phyloP scores from a whole-genome alignment of 2,888 invertebrate species.

The Hartigia nigra region DNA sequence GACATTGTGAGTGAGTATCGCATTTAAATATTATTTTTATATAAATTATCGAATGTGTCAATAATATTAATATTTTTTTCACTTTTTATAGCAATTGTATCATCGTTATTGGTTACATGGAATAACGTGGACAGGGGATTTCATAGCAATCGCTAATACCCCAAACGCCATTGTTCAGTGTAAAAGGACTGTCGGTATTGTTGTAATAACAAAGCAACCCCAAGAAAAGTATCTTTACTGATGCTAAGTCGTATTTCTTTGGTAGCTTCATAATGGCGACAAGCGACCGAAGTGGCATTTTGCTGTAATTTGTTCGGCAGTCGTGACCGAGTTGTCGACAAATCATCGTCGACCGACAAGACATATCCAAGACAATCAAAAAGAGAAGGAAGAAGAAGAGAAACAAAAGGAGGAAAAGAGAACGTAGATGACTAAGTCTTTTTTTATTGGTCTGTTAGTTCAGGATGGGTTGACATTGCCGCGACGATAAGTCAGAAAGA shows the following conservation, averaged over 20 bases:
- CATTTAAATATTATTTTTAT: background rate
- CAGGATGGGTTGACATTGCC: background rate
- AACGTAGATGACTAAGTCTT: background rate
- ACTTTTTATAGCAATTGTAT: background rate
- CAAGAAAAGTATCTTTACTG: background rate
- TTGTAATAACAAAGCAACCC: background rate
- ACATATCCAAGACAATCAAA: background rate
- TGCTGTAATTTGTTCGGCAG: background rate
- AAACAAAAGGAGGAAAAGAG: background rate
- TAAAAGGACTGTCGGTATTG: background rate
- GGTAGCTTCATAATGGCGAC: background rate
- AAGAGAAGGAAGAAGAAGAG: constrained; percentile 3
- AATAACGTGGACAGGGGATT: background rate
- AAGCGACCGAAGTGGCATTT: background rate
- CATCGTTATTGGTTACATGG: background rate
- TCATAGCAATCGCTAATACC: background rate
- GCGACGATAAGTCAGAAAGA: background rate
- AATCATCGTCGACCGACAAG: constrained; percentile 2
- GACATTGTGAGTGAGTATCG: background rate
- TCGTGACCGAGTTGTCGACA: constrained; percentile 5
- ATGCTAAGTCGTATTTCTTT: background rate
- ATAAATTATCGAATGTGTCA: background rate
- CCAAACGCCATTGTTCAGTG: background rate
- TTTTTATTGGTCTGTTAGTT: background rate
- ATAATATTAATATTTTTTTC: background rate